Evolutionary conservation across 2,113 vertebrate genomes (phyloP).

Genomic region (Garra rufa): DNA sequence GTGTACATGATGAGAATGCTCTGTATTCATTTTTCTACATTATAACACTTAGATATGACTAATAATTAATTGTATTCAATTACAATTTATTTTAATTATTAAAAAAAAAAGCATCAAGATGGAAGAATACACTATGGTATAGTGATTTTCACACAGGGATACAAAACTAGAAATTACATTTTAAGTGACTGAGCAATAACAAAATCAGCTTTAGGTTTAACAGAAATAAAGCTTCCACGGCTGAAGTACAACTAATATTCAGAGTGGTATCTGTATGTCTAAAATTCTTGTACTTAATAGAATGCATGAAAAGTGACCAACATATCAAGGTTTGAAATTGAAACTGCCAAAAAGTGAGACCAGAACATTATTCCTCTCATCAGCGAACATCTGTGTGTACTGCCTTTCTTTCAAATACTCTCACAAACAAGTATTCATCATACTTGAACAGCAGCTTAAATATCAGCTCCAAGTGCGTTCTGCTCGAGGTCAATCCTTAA

Average conservation of each 20-base stretch:
- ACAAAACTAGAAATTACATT: background rate
- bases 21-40: too few species aligned
- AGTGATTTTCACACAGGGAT: background rate
- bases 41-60: background rate
- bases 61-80: background rate
- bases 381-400: background rate
- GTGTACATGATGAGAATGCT: background rate
- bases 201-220: background rate
- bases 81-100: background rate
- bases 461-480: background rate
- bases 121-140: background rate
- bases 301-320: background rate
- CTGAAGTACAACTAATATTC: background rate
- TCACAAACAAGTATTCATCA: slow-evolving; percentile 1
- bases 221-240: background rate
- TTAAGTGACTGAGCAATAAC: background rate
- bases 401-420: background rate
- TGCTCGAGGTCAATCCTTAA: slow-evolving; percentile 64
- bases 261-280: background rate
- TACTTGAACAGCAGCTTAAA: background rate
- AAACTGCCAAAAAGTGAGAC: background rate
- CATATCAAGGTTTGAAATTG: background rate
- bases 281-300: background rate
- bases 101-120: background rate
- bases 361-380: background rate